These are phyloP conservation scores for Coboldia fuscipes DNA, from an alignment of 1,140 invertebrate species.

Conservation along the genomic window DNA sequence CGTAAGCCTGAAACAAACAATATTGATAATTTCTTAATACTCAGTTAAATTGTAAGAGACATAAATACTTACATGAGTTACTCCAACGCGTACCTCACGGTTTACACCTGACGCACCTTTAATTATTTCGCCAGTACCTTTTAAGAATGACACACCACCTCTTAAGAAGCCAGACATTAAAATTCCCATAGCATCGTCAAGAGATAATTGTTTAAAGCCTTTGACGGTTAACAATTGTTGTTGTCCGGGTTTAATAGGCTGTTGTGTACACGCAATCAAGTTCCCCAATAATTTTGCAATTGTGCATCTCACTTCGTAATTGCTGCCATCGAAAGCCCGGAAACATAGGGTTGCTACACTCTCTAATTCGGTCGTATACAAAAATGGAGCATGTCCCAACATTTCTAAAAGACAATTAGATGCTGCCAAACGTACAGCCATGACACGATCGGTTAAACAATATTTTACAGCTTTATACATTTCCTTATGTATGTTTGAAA, in stretches of 20 bases:
- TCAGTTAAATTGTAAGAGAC: background rate
- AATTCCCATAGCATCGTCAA: conserved; percentile 82
- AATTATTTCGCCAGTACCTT: conserved; percentile 87
- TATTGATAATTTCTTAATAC: conserved; percentile 5
- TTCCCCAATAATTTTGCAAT: conserved; percentile 80
- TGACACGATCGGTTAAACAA: conserved; percentile 71
- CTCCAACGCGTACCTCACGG: conserved; percentile 86
- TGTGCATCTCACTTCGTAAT: conserved; percentile 82
- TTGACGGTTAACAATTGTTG: conserved; percentile 15
- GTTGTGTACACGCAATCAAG: conserved; percentile 64
- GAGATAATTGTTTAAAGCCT: conserved; percentile 36
- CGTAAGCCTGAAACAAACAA: conserved; percentile 55
- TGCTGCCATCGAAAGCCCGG: conserved; percentile 79
- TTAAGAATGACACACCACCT: conserved; percentile 86
- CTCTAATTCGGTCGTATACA: conserved; percentile 79
- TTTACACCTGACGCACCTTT: conserved; percentile 84
- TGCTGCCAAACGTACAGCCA: conserved; percentile 74
- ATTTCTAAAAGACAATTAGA: conserved; percentile 77
- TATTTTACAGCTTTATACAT: conserved; percentile 74
- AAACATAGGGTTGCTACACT: conserved; percentile 75
- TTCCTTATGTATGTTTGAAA: conserved; percentile 72
- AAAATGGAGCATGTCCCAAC: conserved; percentile 68
- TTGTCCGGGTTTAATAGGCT: conserved; percentile 10
- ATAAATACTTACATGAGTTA: conserved; percentile 56
- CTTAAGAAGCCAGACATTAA: conserved; percentile 87